These are phyloP conservation scores for Ectemnius continuus DNA, from an alignment of 2,888 invertebrate genomes.

Conservation along the genomic window DNA sequence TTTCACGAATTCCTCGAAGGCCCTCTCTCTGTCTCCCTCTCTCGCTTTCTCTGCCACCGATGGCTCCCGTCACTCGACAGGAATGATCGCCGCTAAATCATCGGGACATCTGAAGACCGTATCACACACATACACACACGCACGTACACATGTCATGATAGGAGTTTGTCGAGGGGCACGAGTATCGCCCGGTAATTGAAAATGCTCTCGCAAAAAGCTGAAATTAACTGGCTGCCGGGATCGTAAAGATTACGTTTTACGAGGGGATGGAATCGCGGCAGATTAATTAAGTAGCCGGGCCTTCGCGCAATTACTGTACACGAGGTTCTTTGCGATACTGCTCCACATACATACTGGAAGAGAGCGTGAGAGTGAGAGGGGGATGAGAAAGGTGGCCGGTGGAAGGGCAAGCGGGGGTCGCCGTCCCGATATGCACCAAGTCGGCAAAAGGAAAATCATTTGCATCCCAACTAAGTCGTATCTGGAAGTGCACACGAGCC, in stretches of 20 bases:
- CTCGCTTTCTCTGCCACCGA: constrained; percentile 15
- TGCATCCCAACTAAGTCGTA: constrained; percentile 44
- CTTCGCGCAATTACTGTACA: neutral
- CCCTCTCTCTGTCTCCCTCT: constrained; percentile 23
- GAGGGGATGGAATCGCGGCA: neutral
- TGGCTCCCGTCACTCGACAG: constrained; percentile 29
- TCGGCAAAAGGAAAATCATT: constrained; percentile 26
- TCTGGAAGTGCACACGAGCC: constrained; percentile 1
- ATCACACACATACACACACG: neutral
- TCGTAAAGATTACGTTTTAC: neutral
- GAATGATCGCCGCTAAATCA: constrained; percentile 58
- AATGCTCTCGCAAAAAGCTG: constrained; percentile 1
- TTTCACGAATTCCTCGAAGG: constrained; percentile 57
- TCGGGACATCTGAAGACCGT: constrained; percentile 34
- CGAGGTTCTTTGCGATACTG: too few relatives aligned
- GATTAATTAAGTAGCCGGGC: constrained; percentile 1
- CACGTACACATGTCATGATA: too few relatives aligned
- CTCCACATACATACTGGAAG: neutral
- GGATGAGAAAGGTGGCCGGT: too few relatives aligned
- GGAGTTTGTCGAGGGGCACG: too few relatives aligned
- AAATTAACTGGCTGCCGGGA: constrained; percentile 1
- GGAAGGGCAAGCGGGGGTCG: too few relatives aligned
- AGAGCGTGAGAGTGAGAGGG: neutral
- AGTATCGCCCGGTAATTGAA: neutral
- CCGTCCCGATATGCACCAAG: too few relatives aligned